These are phyloP conservation scores for Aythya baeri DNA, from an alignment of 2,113 vertebrate genomes.

Conservation along the genomic window DNA sequence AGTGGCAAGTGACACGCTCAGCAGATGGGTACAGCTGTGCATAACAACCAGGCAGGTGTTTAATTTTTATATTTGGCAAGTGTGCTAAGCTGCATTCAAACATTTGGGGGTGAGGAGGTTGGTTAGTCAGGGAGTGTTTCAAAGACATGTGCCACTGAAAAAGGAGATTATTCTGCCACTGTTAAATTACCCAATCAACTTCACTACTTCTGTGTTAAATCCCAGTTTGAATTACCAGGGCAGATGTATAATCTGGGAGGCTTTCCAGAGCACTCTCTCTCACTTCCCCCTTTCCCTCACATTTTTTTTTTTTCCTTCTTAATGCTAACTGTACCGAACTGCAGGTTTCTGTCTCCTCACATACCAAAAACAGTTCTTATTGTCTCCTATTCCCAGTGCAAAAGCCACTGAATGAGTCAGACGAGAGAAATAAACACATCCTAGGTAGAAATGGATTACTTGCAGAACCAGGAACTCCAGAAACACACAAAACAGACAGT, in stretches of 20 bases:
- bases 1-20: conserved; percentile 44
- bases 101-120: background rate
- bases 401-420: background rate
- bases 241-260: conserved; percentile 7
- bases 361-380: background rate
- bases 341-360: background rate
- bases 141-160: background rate
- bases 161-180: background rate
- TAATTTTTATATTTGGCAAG: conserved; percentile 45
- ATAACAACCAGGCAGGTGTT: conserved; percentile 63
- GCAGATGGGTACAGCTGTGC: conserved; percentile 65
- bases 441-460: background rate
- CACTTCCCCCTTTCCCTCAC: background rate
- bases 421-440: background rate
- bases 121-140: background rate
- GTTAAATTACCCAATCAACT: conserved; percentile 22
- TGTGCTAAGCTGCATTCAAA: background rate
- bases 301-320: background rate
- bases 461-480: background rate
- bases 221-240: conserved; percentile 33
- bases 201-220: background rate
- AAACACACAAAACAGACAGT: background rate
- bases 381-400: background rate
- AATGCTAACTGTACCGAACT: background rate
- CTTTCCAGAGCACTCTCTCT: background rate